Evolutionary conservation across 1,140 invertebrate species (phyloP).

Genomic region (Rhopalosiphum maidis): DNA sequence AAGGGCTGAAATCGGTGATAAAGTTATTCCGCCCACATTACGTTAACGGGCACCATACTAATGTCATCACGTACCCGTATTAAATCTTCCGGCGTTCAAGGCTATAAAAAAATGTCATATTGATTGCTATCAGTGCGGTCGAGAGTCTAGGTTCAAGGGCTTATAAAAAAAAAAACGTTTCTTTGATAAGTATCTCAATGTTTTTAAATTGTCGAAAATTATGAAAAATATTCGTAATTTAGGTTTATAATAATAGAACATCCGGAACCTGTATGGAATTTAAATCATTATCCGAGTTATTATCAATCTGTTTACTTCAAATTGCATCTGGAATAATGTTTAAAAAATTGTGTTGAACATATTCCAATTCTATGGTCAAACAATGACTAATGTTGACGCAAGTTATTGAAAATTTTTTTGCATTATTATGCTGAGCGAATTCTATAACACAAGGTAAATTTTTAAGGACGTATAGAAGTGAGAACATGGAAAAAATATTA

Average conservation of each 20-base stretch:
- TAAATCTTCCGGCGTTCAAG: slow-evolving; percentile 23
- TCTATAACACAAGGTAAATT: background rate
- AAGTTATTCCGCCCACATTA: slow-evolving; percentile 36
- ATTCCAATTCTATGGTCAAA: background rate
- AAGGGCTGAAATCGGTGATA: background rate
- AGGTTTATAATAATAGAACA: background rate
- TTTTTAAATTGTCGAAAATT: background rate
- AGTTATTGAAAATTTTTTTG: background rate
- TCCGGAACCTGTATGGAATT: background rate
- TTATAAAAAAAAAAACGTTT: background rate
- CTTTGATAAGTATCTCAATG: background rate
- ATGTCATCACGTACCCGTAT: slow-evolving; percentile 35
- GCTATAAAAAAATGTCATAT: slow-evolving; percentile 12
- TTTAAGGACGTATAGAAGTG: slow-evolving; percentile 17
- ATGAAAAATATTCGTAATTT: background rate
- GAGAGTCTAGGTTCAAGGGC: slow-evolving; percentile 5
- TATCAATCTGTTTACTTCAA: background rate
- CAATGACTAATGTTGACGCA: background rate
- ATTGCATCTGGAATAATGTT: background rate
- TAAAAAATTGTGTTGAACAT: background rate
- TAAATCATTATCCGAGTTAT: background rate
- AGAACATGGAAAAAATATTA: background rate
- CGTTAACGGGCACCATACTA: background rate
- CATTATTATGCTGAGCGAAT: slow-evolving; percentile 23
- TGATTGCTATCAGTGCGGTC: background rate